Conservation (phyloP, 1,140 invertebrate genomes). For the Drosophila bocki region DNA sequence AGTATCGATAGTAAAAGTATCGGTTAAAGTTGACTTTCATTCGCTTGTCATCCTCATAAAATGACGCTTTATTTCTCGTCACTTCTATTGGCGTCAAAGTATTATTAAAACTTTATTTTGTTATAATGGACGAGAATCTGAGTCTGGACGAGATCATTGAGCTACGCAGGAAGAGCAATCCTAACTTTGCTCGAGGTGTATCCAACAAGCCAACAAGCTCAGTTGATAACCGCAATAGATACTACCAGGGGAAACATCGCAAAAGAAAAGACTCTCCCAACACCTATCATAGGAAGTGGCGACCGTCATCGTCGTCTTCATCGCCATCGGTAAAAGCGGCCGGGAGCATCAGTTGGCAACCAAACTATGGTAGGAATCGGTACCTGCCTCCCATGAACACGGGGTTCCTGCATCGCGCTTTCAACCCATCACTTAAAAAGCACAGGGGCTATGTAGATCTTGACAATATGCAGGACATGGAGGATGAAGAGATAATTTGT, state of each 20-base stretch:
- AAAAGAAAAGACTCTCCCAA: slow-evolving; percentile 89
- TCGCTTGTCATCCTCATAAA: background rate
- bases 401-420: background rate
- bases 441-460: slow-evolving; percentile 67
- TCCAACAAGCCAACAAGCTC: slow-evolving; percentile 19
- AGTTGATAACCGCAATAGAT: slow-evolving; percentile 89
- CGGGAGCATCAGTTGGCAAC: background rate
- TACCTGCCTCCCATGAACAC: slow-evolving; percentile 51
- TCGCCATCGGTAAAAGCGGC: slow-evolving; percentile 1
- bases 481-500: slow-evolving; percentile 53
- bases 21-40: background rate
- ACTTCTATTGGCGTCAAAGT: background rate
- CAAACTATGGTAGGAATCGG: slow-evolving; percentile 1
- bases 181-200: slow-evolving; percentile 14
- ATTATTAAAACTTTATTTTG: background rate
- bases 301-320: background rate
- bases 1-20: background rate
- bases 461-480: slow-evolving; percentile 81
- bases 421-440: background rate
- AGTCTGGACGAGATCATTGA: slow-evolving; percentile 71
- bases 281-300: slow-evolving; percentile 85
- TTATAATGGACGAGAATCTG: slow-evolving; percentile 24
- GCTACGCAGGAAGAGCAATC: slow-evolving; percentile 43
- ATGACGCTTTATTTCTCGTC: background rate
- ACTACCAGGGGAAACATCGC: slow-evolving; percentile 89